Percentiles rank a stretch among this genome's conserved stretches.
phyloP scores from a whole-genome alignment of 2,888 invertebrate genomes.

The Nymphalis polychloros region DNA sequence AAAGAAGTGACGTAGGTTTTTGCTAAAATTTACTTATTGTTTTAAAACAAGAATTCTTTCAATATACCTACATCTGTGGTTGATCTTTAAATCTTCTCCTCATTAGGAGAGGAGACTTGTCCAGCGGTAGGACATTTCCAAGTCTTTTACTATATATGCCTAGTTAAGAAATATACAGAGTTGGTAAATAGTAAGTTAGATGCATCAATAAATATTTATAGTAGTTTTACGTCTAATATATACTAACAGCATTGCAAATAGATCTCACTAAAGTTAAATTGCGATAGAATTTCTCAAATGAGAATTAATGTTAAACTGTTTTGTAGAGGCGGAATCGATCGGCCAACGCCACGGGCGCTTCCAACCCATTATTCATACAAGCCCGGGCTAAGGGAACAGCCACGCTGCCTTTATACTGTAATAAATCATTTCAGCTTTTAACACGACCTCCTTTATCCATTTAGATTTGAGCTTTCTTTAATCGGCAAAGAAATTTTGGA shows the following conservation, averaged over 20 bases:
- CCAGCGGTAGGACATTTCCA: no score
- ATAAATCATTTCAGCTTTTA: constrained; percentile 28
- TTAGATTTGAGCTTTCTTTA: constrained; percentile 4
- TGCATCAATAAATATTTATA: no score
- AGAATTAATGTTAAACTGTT: constrained; percentile 30
- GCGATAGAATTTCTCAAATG: constrained; percentile 17
- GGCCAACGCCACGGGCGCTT: constrained; percentile 15
- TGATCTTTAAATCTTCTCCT: no score
- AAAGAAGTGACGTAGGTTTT: no score
- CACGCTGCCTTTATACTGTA: constrained; percentile 24
- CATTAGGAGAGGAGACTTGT: no score
- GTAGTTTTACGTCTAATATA: constrained; percentile 1
- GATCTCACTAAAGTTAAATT: constrained; percentile 13
- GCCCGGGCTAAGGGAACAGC: constrained; percentile 17
- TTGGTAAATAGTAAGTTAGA: no score
- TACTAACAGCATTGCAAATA: constrained; percentile 2
- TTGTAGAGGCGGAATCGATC: constrained; percentile 31
- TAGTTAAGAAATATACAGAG: no score
- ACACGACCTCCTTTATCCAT: constrained; percentile 12
- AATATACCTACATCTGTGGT: no score
- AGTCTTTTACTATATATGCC: no score
- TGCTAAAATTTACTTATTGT: no score
- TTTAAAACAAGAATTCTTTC: no score
- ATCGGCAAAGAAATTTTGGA: not conserved
- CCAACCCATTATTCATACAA: constrained; percentile 33